Evolutionary conservation across 2,888 invertebrate genomes (phyloP), one percentile per base, ranked within the genome.

Genomic region (Cepaea hortensis): DNA sequence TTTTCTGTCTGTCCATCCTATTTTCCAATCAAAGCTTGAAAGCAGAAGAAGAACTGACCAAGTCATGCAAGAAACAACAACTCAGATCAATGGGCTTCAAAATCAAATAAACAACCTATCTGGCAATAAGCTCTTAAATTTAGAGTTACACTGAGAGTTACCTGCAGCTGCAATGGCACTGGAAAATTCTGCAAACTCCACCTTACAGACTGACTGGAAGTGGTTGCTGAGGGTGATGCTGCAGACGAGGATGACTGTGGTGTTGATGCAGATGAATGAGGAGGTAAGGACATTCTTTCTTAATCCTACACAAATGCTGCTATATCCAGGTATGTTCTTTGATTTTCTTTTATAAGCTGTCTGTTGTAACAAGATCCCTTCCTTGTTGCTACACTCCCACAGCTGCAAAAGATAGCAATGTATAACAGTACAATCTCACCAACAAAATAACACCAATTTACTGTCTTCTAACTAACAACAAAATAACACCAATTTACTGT

Each of bases 181-280:
- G 85, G 86, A 75, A 88, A 87, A 80, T 87, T 87, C 72, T 87
- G 87, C 35, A 87, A 76, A 55, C 87, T 87, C 84, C 87, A 87
- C 20, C 87, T 73, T 55, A 87, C 50, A n/a, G 87, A 87, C 84
- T 87, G 84, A 23, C 50, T 65, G 48, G 61, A 3, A 61, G 62
- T 35, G 23, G 61, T 6, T 20, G 55, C 46, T 55, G 82, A 18
- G 23, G 72, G 0, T n/a, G 83, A 9, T 46, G 79, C 20, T 23
- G 76, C 11, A 62, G 80, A n/a, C 20, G 84, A 61, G 62, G 72
- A 23, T 18, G 86, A 70, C 35, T 35, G 46, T 62, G 72, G 2
- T 20, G 81, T 1, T 20, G 80, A 75, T 20, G 79, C 15, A 75
- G 85, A 62, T 75, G 83, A 77, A 46, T 70, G 46, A 9, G 85